A percentile compares a stretch with the other conserved stretches of the same genome.
Evolutionary conservation across 2,888 invertebrate species (phyloP).

Genomic region (Seira musarum): DNA sequence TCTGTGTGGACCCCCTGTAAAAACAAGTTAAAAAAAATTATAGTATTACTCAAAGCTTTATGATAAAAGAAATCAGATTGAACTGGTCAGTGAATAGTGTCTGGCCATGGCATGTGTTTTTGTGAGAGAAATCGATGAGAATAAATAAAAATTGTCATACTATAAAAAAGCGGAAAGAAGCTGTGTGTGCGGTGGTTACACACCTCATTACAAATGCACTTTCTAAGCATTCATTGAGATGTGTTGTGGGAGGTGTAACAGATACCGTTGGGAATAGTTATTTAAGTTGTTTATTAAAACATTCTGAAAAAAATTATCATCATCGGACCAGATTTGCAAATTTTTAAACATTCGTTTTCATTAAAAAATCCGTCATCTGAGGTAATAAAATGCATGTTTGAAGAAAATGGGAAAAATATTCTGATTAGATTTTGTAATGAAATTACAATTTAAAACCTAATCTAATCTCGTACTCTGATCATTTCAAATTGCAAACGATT

Average conservation of each 20-base stretch:
- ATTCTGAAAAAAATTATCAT: too few relatives aligned
- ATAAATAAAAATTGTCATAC: neutral
- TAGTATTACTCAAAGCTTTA: neutral
- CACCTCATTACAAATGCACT: conserved; percentile 23
- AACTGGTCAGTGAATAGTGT: conserved; percentile 19
- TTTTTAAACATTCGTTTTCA: too few relatives aligned
- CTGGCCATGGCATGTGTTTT: neutral
- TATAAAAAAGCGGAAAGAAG: conserved; percentile 16
- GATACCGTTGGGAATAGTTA: neutral
- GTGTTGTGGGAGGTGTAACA: neutral
- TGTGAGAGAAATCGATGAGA: neutral
- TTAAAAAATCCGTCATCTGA: too few relatives aligned
- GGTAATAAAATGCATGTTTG: too few relatives aligned
- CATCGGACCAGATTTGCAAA: too few relatives aligned
- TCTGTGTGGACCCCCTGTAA: conserved; percentile 66
- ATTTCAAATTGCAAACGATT: too few relatives aligned
- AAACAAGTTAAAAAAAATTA: conserved; percentile 12
- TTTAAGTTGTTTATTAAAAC: too few relatives aligned
- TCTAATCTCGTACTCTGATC: too few relatives aligned
- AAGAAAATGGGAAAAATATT: too few relatives aligned
- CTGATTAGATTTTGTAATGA: too few relatives aligned
- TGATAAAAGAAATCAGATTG: neutral
- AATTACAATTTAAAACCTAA: too few relatives aligned
- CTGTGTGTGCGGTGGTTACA: conserved; percentile 17
- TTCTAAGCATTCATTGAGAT: neutral